Percentiles rank a stretch among this genome's conserved stretches.
phyloP scores from a whole-genome alignment of 1,140 invertebrate species.

The Lucilia sericata region DNA sequence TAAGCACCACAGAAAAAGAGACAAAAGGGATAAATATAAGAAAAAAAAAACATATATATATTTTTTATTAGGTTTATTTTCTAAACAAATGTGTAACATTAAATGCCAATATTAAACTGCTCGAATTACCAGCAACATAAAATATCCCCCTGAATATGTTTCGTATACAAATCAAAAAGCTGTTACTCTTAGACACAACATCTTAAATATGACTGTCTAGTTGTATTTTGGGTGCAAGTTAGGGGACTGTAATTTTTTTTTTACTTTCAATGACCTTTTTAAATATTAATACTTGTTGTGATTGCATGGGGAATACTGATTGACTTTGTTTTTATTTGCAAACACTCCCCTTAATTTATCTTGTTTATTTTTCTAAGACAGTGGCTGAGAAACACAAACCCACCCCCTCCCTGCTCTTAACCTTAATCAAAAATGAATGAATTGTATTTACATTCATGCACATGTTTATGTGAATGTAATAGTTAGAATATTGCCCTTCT shows the following conservation, averaged over 20 bases:
- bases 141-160: background rate
- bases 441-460: background rate
- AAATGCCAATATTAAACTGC: background rate
- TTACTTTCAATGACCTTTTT: conserved; percentile 47
- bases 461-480: background rate
- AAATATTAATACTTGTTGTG: conserved; percentile 50
- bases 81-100: conserved; percentile 11
- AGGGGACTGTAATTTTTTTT: background rate
- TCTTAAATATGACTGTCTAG: background rate
- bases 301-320: conserved; percentile 49
- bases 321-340: conserved; percentile 42
- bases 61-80: conserved; percentile 16
- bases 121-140: background rate
- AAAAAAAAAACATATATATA: background rate
- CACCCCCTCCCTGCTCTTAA: too few species aligned
- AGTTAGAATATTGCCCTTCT: too few species aligned
- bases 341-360: background rate
- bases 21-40: background rate
- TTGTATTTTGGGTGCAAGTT: background rate
- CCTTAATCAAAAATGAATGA: conserved; percentile 28
- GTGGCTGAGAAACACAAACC: too few species aligned
- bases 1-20: background rate
- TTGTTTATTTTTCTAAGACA: background rate
- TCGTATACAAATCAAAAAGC: background rate
- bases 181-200: background rate